A percentile compares a stretch with the other conserved stretches of the same genome.
phyloP scores from a whole-genome alignment of 2,113 vertebrate species.

The Agapornis roseicollis region DNA sequence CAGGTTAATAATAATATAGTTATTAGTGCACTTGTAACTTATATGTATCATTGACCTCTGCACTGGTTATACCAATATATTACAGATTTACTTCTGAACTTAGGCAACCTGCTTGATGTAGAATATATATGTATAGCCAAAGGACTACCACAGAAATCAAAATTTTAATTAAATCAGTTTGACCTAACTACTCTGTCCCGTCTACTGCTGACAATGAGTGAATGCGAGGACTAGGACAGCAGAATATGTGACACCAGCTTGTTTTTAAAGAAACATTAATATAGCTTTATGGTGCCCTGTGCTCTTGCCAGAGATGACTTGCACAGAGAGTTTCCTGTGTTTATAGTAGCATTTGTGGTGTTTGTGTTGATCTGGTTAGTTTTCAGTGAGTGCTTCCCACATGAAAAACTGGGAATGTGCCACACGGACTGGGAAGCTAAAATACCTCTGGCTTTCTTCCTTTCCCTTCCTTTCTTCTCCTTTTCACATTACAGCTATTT shows the following conservation, averaged over 20 bases:
- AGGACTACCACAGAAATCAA: neutral
- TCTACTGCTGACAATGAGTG: neutral
- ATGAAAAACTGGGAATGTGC: neutral
- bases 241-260: neutral
- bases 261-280: neutral
- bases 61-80: neutral
- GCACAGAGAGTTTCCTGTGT: neutral
- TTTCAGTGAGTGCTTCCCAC: neutral
- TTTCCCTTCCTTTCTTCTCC: neutral
- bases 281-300: neutral
- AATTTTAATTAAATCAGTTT: neutral
- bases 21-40: neutral
- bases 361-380: neutral
- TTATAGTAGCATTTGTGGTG: neutral
- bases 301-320: neutral
- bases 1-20: neutral
- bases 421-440: neutral
- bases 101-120: neutral
- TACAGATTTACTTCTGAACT: neutral
- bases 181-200: neutral
- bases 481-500: neutral
- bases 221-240: neutral
- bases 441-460: neutral
- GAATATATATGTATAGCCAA: neutral
- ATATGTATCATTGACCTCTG: neutral